Percentiles rank a stretch among this genome's conserved stretches.
These are phyloP conservation scores for Cecropterus lyciades DNA, from an alignment of 1,140 invertebrate genomes.

Conservation along the genomic window DNA sequence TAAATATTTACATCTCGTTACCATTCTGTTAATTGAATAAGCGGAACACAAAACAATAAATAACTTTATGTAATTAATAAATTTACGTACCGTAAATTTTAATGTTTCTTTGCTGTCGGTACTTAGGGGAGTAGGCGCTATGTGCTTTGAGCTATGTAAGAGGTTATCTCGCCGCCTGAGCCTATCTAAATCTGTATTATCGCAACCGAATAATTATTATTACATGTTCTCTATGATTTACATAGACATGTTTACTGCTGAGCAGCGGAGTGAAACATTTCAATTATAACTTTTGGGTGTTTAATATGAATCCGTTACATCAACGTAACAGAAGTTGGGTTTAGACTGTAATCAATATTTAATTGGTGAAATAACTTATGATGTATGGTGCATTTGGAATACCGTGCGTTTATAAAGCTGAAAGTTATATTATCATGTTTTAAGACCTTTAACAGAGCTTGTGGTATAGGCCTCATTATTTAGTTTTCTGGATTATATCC, in stretches of 20 bases:
- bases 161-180: slow-evolving; percentile 75
- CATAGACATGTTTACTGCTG: slow-evolving; percentile 24
- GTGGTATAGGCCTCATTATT: too few relatives aligned
- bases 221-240: slow-evolving; percentile 34
- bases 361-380: not conserved
- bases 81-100: not conserved
- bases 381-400: too few relatives aligned
- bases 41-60: too few relatives aligned
- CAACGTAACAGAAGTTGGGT: not conserved
- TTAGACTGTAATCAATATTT: not conserved
- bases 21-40: too few relatives aligned
- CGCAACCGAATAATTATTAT: slow-evolving; percentile 81
- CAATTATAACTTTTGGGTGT: slow-evolving; percentile 27
- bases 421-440: too few relatives aligned
- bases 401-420: too few relatives aligned
- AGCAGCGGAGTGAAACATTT: slow-evolving; percentile 20
- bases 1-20: too few relatives aligned
- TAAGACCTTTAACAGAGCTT: too few relatives aligned
- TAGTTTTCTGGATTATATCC: too few relatives aligned
- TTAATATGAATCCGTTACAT: not conserved
- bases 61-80: not conserved
- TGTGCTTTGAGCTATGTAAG: slow-evolving; percentile 81
- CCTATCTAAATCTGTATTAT: slow-evolving; percentile 83
- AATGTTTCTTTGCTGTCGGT: slow-evolving; percentile 50
- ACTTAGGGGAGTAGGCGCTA: slow-evolving; percentile 67